Evolutionary conservation across 2,888 invertebrate genomes (phyloP), one percentile per base, ranked within the genome.

Genomic region (Aporophyla lueneburgensis): DNA sequence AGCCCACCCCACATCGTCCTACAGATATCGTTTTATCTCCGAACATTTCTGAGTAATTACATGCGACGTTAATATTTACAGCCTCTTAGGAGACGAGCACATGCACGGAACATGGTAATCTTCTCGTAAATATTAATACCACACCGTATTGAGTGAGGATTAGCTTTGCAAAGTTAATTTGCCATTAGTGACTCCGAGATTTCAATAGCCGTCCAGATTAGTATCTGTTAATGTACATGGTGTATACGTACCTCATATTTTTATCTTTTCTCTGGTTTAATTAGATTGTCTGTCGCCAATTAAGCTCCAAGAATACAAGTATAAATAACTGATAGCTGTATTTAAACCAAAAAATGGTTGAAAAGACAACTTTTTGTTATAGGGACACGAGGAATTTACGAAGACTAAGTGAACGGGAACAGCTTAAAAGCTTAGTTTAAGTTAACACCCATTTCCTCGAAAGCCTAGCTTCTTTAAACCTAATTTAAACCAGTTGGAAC

Each of bases 61-160:
- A 43, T 5, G 21, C 14, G 24, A 19, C 24, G 53, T 77, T 49
- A 67, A 67, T 68, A 68, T 77, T 82, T 46, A 51, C 59, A 61
- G 40, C 51, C 65, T 66, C 54, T 53, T 33, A 61, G 7, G 14
- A 69, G 43, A 58, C 54, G 53, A 59, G 33, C 49, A 61, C 59
- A 40, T 65, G 76, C 46, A 24, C 33, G 24, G 6, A n/a, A 21
- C 68, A 61, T 53, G 33, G 21, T 84, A 16, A 71, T 62, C 51
- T 56, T 14, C 65, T 51, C 61, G 61, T 84, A 54, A 78, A 78
- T 83, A 78, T 84, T 78, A 69, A 69, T 61, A 54, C 0, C 53
- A 19, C 24, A 5, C 65, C 65, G 46, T 40, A 65, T 66, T 65
- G 76, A 46, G n/a, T 76, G 43, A 61, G 54, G 49, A 27, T 58